Evolutionary conservation across 1,140 invertebrate species (phyloP), one percentile per base, ranked within the genome.

Genomic region (Macrotrachela quadricornifera): DNA sequence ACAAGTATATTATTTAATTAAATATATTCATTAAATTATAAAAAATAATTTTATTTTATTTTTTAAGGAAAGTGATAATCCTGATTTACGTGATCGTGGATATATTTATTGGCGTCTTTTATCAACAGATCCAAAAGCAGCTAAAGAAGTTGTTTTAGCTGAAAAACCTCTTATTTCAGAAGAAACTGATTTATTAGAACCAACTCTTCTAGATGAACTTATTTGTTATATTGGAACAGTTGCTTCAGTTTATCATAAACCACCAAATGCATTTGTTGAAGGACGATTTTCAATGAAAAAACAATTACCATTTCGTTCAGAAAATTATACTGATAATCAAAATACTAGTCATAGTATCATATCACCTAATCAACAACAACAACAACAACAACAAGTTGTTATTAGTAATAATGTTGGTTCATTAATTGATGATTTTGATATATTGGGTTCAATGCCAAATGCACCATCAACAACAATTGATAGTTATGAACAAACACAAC

Each of bases 91-190:
- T 57, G 94, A 99, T 68, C 80, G 94, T 59, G 94, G 94, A 39
- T 99, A 97, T 65, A 99, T 99, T 62, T 99, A 99, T 68, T 99
- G 94, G 94, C 78, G 92, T 46, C 74, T 99, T 18, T 72, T 99
- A 14, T 96, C 90, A 45, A 97, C 94, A 13, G 94, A 99, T 74
- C 92, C 94, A 6, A 90, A 85, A 21, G 85, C 85, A 21, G 94
- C 94, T 17, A 99, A 97, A 68, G 91, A 99, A 71, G 90, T 75
- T 16, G 91, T 99, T n/a, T 74, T 99, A 14, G 92, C 94, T 1
- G 94, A 99, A 66, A 99, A 99, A 66, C 94, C 94, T 15, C 74
- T 99, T 9, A 99, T 99, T 62, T 94, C 87, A 0, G 94, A 99
- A 69, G 94, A 99, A 74, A 99, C 94, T 0, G 94, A 99, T 74